Conservation (phyloP, 92 coral and sea anemone species). For the Epizoanthus rinbou region DNA sequence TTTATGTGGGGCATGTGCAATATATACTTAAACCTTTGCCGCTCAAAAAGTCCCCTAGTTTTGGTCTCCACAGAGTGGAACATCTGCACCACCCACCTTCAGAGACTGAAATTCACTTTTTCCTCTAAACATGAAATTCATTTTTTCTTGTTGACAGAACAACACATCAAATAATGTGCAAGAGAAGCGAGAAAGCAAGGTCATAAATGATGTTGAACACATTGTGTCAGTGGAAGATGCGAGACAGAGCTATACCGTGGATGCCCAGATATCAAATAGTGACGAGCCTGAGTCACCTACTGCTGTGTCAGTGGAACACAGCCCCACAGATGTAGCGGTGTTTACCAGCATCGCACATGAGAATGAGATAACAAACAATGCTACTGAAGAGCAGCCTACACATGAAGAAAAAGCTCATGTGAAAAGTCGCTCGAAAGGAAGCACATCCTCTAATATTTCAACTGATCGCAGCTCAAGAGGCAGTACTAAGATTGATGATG, state of each 20-base stretch:
- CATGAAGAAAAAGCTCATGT: neutral
- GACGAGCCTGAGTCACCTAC: neutral
- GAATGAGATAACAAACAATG: neutral
- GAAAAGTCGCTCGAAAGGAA: slow-evolving; percentile 25
- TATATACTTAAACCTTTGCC: too few species aligned
- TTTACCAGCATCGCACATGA: neutral
- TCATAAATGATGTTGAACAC: neutral
- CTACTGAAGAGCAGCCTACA: neutral
- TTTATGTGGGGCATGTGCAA: too few species aligned
- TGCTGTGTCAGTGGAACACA: neutral
- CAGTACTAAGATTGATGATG: slow-evolving; percentile 28
- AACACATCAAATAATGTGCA: neutral
- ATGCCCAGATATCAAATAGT: too few species aligned
- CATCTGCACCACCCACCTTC: too few species aligned
- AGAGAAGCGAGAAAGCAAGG: slow-evolving; percentile 10
- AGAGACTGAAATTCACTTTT: neutral
- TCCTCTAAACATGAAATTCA: neutral
- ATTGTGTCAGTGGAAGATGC: neutral
- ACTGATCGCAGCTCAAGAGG: slow-evolving; percentile 34
- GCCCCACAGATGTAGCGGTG: neutral
- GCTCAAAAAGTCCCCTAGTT: too few species aligned
- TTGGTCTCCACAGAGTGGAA: too few species aligned
- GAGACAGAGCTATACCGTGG: neutral
- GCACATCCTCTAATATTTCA: slow-evolving; percentile 8
- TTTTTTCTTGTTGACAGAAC: neutral